These are phyloP conservation scores for Saxicola maurus DNA, from an alignment of 2,797 vertebrate species.

Conservation along the genomic window DNA sequence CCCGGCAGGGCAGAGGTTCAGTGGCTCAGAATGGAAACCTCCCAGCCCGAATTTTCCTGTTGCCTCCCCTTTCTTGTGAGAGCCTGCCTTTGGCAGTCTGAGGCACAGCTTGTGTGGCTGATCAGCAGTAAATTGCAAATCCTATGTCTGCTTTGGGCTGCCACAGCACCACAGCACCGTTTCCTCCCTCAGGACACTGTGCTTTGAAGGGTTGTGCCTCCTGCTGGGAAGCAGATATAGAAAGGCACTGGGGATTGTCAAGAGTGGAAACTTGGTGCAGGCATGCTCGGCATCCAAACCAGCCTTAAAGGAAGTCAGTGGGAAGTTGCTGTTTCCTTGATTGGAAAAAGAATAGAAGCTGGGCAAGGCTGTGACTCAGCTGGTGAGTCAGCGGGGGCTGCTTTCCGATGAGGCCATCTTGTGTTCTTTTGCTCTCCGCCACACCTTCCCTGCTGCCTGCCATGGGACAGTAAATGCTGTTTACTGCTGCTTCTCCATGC, in stretches of 20 bases:
- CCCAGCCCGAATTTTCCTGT: neutral
- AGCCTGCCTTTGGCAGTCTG: fast-evolving
- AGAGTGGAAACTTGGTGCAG: neutral
- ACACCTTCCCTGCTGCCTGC: neutral
- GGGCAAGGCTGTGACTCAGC: constrained; percentile 14
- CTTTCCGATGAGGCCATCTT: neutral
- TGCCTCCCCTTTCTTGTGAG: neutral
- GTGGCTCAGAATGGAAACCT: neutral
- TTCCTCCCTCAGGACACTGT: neutral
- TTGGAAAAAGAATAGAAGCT: constrained; percentile 28
- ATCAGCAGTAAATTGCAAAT: neutral
- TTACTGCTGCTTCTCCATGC: neutral
- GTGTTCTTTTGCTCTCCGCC: neutral
- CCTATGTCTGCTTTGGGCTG: neutral
- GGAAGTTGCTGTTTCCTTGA: constrained; percentile 40
- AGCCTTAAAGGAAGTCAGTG: neutral
- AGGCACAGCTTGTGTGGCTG: neutral
- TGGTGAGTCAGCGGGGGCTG: neutral
- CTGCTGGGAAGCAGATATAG: neutral
- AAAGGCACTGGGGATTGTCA: neutral
- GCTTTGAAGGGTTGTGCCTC: neutral
- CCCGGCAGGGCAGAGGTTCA: neutral
- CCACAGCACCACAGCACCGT: fast-evolving
- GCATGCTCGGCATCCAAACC: constrained; percentile 6
- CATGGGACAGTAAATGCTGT: neutral